A percentile compares a stretch with the other conserved stretches of the same genome.
Evolutionary conservation across 2,888 invertebrate species (phyloP).

Genomic region (Gryllus longicercus): DNA sequence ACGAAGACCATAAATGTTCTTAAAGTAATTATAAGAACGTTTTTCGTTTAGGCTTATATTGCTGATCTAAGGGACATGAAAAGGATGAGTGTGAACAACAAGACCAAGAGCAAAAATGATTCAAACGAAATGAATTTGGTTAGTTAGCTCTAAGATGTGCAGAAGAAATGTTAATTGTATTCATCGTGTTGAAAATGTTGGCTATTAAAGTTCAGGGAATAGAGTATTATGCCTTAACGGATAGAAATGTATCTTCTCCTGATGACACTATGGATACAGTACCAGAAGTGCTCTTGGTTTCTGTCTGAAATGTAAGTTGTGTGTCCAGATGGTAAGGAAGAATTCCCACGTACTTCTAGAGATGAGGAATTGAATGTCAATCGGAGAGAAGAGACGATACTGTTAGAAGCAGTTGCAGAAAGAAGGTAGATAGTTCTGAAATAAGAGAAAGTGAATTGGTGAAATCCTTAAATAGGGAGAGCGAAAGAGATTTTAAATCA

Average conservation of each 20-base stretch:
- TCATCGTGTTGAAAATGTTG: too few relatives aligned
- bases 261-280: slow-evolving; percentile 22
- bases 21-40: too few relatives aligned
- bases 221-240: neutral
- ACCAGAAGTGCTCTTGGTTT: slow-evolving; percentile 25
- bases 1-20: too few relatives aligned
- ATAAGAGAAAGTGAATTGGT: slow-evolving; percentile 18
- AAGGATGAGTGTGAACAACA: too few relatives aligned
- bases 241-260: slow-evolving; percentile 23
- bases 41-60: too few relatives aligned
- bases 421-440: slow-evolving; percentile 20
- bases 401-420: neutral
- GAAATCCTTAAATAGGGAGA: neutral
- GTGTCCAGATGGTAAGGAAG: neutral
- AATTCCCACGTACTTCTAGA: neutral
- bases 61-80: too few relatives aligned
- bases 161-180: too few relatives aligned
- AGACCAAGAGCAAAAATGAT: too few relatives aligned
- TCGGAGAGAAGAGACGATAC: neutral
- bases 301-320: neutral
- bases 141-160: too few relatives aligned
- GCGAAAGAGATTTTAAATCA: slow-evolving; percentile 19
- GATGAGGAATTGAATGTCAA: neutral
- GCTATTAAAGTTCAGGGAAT: too few relatives aligned
- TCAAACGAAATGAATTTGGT: too few relatives aligned